phyloP scores from a whole-genome alignment of 1,140 invertebrate genomes.

The Aphis gossypii region DNA sequence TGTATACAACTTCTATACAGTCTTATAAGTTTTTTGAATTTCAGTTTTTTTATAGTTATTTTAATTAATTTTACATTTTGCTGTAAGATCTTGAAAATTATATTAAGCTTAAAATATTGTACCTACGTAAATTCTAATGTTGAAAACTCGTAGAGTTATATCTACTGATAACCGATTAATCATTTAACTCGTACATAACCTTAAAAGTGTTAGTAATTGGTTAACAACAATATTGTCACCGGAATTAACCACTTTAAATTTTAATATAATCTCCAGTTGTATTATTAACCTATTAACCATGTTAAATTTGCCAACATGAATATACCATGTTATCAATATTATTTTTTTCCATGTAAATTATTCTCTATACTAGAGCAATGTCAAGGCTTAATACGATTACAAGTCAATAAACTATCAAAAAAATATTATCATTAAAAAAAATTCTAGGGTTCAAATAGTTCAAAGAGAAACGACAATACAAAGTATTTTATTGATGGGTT shows the following conservation, averaged over 20 bases:
- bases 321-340: background rate
- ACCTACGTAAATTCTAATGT: background rate
- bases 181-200: background rate
- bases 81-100: background rate
- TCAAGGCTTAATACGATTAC: background rate
- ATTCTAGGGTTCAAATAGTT: background rate
- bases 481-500: background rate
- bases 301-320: background rate
- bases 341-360: background rate
- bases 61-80: background rate
- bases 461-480: background rate
- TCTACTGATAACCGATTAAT: background rate
- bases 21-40: background rate
- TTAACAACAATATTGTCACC: background rate
- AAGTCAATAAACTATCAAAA: background rate
- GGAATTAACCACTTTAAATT: background rate
- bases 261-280: background rate
- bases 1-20: background rate
- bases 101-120: background rate
- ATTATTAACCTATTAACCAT: background rate
- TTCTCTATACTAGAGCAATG: background rate
- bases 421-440: background rate
- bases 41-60: background rate
- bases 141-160: background rate
- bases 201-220: background rate